A percentile compares a stretch with the other conserved stretches of the same genome.
Evolutionary conservation across 2,113 vertebrate genomes (phyloP).

Genomic region (Noctilio leporinus): DNA sequence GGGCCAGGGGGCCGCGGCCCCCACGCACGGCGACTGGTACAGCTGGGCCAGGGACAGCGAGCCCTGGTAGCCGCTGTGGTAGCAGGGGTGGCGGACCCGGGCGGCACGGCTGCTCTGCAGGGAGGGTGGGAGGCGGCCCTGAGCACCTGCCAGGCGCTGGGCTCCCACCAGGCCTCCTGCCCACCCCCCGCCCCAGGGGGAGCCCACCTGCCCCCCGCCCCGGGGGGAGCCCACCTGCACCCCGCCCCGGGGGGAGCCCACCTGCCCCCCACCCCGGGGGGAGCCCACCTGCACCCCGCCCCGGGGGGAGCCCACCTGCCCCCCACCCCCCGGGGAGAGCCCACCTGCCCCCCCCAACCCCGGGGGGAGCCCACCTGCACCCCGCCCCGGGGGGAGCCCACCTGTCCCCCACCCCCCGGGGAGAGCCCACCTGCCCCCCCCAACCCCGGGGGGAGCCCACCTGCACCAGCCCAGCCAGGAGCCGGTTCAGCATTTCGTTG

Average conservation of each 20-base stretch:
- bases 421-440: too few relatives aligned
- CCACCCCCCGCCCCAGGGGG: fast-evolving
- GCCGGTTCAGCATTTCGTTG: slow-evolving; percentile 74
- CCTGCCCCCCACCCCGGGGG: too few relatives aligned
- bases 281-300: too few relatives aligned
- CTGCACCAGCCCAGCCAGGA: slow-evolving; percentile 76
- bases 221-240: too few relatives aligned
- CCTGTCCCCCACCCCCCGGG: too few relatives aligned
- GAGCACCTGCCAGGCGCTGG: fast-evolving
- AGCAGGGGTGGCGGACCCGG: slow-evolving; percentile 79
- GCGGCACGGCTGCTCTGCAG: background rate
- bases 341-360: background rate
- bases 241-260: too few relatives aligned
- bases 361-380: too few relatives aligned
- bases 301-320: too few relatives aligned
- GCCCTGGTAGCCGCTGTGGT: slow-evolving; percentile 74
- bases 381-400: too few relatives aligned
- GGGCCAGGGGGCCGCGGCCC: fast-evolving
- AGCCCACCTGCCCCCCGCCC: too few relatives aligned
- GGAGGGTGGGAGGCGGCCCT: background rate
- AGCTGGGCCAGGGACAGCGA: slow-evolving; percentile 50
- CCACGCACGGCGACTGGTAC: slow-evolving; percentile 78
- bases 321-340: too few relatives aligned
- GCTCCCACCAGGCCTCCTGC: fast-evolving
- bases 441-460: too few relatives aligned